Conservation (phyloP, 1,140 invertebrate species). For the Odontomachus brunneus region DNA sequence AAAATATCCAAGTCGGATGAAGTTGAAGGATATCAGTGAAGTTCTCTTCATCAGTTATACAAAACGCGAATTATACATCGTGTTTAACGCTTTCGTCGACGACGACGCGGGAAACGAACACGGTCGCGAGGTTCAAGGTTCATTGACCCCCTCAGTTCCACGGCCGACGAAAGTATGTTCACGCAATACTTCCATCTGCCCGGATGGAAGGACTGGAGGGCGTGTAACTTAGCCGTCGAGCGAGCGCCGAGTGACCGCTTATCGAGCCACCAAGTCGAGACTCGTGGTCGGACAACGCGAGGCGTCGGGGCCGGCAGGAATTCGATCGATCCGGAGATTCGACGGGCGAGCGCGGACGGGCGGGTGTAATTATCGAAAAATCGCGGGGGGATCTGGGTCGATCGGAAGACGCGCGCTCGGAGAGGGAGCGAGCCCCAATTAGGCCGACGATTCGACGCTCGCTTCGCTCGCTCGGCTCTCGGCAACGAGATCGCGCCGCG, state of each 20-base stretch:
- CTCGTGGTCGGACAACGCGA: conserved; percentile 21
- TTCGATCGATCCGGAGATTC: conserved; percentile 64
- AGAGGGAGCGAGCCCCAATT: conserved; percentile 65
- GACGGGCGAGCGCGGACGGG: conserved; percentile 61
- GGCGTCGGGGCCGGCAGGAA: conserved; percentile 42
- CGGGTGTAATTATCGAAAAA: conserved; percentile 74
- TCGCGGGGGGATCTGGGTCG: conserved; percentile 66
- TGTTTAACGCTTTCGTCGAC: too few relatives aligned
- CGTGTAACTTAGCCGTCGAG: conserved; percentile 43
- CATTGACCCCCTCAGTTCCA: neutral
- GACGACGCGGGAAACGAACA: too few relatives aligned
- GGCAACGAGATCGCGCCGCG: conserved; percentile 36
- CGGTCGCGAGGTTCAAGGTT: neutral
- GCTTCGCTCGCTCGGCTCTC: too few relatives aligned
- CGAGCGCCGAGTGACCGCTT: neutral
- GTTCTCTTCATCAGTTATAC: too few relatives aligned
- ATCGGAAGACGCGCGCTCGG: conserved; percentile 32
- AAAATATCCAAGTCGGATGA: too few relatives aligned
- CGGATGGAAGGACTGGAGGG: too few relatives aligned
- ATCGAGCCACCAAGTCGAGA: conserved; percentile 26
- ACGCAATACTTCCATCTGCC: conserved; percentile 21
- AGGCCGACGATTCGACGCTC: conserved; percentile 60
- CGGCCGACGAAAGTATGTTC: conserved; percentile 15
- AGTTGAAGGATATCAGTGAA: too few relatives aligned
- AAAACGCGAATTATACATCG: too few relatives aligned